phyloP scores from a whole-genome alignment of 2,113 vertebrate genomes.

The Zosterops pallidus region DNA sequence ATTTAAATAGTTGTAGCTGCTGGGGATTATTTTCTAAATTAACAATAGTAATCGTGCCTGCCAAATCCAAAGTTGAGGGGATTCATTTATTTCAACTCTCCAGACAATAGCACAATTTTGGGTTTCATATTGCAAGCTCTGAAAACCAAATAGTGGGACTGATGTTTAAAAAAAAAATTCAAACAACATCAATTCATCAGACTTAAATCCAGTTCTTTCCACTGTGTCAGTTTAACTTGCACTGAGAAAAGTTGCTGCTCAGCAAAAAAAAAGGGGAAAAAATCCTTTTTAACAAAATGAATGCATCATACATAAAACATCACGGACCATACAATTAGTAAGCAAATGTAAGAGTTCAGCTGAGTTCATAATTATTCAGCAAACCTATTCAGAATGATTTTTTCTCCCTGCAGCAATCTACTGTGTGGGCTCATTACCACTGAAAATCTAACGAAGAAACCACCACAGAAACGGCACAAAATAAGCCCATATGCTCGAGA shows the following conservation, averaged over 20 bases:
- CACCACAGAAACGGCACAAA: constrained; percentile 58
- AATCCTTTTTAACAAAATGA: constrained; percentile 41
- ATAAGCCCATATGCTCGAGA: constrained; percentile 18
- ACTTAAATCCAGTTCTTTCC: neutral
- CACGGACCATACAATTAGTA: constrained; percentile 40
- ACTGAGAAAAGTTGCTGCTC: constrained; percentile 52
- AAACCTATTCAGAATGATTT: constrained; percentile 51
- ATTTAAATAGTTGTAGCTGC: constrained; percentile 54
- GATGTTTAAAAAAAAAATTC: neutral
- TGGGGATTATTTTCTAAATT: constrained; percentile 59
- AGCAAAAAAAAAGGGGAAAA: neutral
- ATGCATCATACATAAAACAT: constrained; percentile 49
- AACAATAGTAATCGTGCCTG: constrained; percentile 58
- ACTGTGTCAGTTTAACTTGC: constrained; percentile 23
- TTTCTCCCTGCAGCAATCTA: constrained; percentile 53
- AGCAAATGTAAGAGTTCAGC: constrained; percentile 62
- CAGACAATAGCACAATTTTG: constrained; percentile 51
- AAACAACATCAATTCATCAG: constrained; percentile 45
- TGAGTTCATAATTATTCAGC: constrained; percentile 67
- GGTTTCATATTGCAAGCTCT: constrained; percentile 49
- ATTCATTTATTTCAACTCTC: constrained; percentile 41
- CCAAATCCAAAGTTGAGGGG: constrained; percentile 41
- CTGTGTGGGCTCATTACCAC: constrained; percentile 51
- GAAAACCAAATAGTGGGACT: constrained; percentile 27
- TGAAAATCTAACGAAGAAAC: constrained; percentile 57